Evolutionary conservation across 2,113 vertebrate genomes (phyloP).

Genomic region (mouse (Mus musculus)): GRCm39 chr14:101364001-101364500

Average conservation of each 20-base stretch:
- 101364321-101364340: neutral
- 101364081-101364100: neutral
- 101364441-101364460: neutral
- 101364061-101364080: neutral
- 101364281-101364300: neutral
- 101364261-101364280: neutral
- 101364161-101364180: neutral
- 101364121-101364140: neutral
- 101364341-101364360: neutral
- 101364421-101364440: neutral
- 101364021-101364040: neutral
- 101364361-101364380: neutral
- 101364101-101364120: neutral
- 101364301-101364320: neutral
- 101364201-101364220: neutral
- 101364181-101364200: neutral
- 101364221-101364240: fast-evolving
- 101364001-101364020: neutral
- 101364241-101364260: neutral
- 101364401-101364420: neutral
- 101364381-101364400: neutral
- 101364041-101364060: too few species aligned
- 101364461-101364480: neutral
- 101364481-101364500: neutral
- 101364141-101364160: neutral